Conservation (phyloP, 2,888 invertebrate genomes). For the Andrena flavipes region DNA sequence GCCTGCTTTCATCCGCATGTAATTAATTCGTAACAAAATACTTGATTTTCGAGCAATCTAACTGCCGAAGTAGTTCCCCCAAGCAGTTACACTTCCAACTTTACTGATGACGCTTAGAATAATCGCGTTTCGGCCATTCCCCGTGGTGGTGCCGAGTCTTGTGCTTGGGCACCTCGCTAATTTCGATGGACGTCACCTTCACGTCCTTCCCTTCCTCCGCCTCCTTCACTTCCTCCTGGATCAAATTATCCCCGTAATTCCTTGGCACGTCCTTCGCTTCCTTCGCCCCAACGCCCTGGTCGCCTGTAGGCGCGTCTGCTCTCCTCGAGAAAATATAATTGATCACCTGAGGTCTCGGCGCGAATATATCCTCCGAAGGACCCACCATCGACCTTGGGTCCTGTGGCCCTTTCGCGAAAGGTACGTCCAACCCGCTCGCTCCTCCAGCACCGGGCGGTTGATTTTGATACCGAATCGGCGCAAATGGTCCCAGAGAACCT, state of each 20-base stretch:
- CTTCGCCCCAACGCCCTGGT: constrained; percentile 2
- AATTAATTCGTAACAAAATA: not conserved
- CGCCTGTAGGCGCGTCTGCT: not conserved
- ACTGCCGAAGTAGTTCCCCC: too few species aligned
- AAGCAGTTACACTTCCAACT: too few species aligned
- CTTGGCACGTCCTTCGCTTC: constrained; percentile 41
- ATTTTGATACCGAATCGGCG: constrained; percentile 6
- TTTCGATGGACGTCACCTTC: constrained; percentile 76
- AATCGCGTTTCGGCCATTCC: constrained; percentile 67
- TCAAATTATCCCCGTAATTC: constrained; percentile 66
- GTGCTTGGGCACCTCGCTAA: constrained; percentile 76
- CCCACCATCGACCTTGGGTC: not conserved
- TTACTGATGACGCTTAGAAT: constrained; percentile 43
- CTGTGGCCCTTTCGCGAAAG: not conserved
- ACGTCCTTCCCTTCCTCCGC: constrained; percentile 48
- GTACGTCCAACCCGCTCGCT: not conserved
- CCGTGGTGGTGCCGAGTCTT: constrained; percentile 79
- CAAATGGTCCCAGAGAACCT: not conserved
- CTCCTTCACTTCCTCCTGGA: constrained; percentile 56
- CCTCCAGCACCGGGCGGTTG: not conserved
- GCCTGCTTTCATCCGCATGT: too few species aligned
- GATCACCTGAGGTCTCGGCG: constrained; percentile 76
- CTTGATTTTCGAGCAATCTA: not conserved
- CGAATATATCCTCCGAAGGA: constrained; percentile 72
- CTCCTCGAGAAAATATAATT: constrained; percentile 70